Conservation (phyloP, 1,140 invertebrate genomes). For the Bombus sylvicola region DNA sequence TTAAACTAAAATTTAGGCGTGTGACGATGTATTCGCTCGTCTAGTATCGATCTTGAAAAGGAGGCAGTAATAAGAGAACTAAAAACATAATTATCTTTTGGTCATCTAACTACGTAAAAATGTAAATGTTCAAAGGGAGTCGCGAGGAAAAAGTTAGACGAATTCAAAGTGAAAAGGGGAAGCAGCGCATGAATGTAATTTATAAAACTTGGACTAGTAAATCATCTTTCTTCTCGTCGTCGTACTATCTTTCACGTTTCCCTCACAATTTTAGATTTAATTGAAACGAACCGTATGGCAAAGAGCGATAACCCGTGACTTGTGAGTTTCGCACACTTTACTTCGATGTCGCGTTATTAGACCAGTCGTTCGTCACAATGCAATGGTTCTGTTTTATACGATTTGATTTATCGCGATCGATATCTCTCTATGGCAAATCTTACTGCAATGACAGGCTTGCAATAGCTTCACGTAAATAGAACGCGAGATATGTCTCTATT, state of each 20-base stretch:
- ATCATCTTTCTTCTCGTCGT: neutral
- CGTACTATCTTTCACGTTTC: neutral
- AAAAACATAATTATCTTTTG: neutral
- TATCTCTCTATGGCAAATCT: neutral
- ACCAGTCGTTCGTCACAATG: neutral
- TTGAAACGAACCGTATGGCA: conserved; percentile 29
- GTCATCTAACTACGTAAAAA: neutral
- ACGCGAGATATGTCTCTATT: neutral
- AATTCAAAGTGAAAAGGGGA: neutral
- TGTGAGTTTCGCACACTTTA: neutral
- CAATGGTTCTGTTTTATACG: neutral
- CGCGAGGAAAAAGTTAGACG: neutral
- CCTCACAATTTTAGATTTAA: conserved; percentile 14
- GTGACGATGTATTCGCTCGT: too few relatives aligned
- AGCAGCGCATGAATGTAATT: conserved; percentile 19
- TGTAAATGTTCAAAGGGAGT: neutral
- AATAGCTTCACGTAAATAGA: too few relatives aligned
- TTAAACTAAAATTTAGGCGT: neutral
- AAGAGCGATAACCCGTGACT: neutral
- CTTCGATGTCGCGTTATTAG: conserved; percentile 15
- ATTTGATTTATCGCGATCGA: conserved; percentile 25
- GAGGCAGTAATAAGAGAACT: neutral
- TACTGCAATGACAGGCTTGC: neutral
- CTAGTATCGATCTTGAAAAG: too few relatives aligned
- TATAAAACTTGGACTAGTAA: neutral